Evolutionary conservation across 2,797 vertebrate genomes (phyloP).

Genomic region (Echiichthys vipera): DNA sequence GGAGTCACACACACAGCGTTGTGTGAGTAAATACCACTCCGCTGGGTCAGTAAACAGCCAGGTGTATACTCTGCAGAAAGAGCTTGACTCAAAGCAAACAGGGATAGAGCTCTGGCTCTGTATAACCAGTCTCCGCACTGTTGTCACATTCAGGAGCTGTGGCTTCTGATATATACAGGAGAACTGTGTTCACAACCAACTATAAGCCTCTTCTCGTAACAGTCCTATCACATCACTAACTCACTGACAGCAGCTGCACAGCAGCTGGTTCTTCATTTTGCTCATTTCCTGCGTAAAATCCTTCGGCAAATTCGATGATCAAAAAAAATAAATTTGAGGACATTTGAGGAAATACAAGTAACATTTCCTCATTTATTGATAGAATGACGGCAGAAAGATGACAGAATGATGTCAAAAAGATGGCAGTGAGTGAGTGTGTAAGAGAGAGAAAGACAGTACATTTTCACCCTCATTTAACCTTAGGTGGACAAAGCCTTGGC

Average conservation of each 20-base stretch:
- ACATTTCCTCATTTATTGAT: too few species aligned
- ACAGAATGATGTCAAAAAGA: too few species aligned
- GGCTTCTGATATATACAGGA: slow-evolving; percentile 58
- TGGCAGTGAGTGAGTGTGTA: too few species aligned
- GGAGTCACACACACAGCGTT: slow-evolving; percentile 30
- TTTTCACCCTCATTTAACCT: too few species aligned
- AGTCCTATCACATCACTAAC: slow-evolving; percentile 68
- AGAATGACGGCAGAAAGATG: too few species aligned
- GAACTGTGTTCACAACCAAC: slow-evolving; percentile 71
- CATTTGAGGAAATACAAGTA: too few species aligned
- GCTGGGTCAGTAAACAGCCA: slow-evolving; percentile 66
- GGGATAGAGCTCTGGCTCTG: slow-evolving; percentile 48
- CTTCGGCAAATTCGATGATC: too few species aligned
- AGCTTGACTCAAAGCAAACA: slow-evolving; percentile 54
- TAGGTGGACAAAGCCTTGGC: too few species aligned
- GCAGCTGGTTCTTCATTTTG: slow-evolving; percentile 49
- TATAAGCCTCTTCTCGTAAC: slow-evolving; percentile 49
- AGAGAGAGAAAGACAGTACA: too few species aligned
- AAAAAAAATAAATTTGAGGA: too few species aligned
- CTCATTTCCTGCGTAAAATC: too few species aligned
- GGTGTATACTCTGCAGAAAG: slow-evolving; percentile 63
- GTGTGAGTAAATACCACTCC: slow-evolving; percentile 62
- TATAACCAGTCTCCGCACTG: slow-evolving; percentile 49
- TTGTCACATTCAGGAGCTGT: slow-evolving; percentile 56
- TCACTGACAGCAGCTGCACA: slow-evolving; percentile 53